Percentiles rank a stretch among this genome's conserved stretches.
phyloP scores from a whole-genome alignment of 2,113 vertebrate genomes.

The Pyrgilauda ruficollis region DNA sequence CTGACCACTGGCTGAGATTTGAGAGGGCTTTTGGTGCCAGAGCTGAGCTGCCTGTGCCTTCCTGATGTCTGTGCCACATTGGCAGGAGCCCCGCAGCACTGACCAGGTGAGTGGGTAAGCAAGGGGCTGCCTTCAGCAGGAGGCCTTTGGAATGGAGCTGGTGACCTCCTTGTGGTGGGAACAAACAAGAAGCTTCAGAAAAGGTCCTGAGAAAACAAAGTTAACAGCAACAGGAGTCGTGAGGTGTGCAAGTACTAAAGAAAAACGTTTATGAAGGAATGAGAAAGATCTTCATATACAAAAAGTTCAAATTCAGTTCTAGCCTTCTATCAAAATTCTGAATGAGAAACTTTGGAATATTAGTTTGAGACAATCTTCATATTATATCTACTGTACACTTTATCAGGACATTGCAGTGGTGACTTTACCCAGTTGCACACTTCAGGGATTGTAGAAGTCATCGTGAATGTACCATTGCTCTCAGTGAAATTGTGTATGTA shows the following conservation, averaged over 20 bases:
- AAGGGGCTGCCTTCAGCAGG: background rate
- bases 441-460: background rate
- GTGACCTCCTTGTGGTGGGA: background rate
- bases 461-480: background rate
- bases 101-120: fast-evolving
- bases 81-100: background rate
- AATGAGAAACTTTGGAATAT: background rate
- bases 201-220: background rate
- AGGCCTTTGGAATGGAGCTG: background rate
- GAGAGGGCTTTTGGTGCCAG: background rate
- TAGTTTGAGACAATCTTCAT: background rate
- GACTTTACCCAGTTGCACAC: background rate
- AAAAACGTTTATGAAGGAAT: background rate
- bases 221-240: background rate
- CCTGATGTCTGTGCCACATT: background rate
- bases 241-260: background rate
- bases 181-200: background rate
- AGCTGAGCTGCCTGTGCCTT: background rate
- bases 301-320: background rate
- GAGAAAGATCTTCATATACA: background rate
- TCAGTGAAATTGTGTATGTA: background rate
- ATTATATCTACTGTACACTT: background rate
- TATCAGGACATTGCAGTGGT: background rate
- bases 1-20: background rate
- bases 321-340: background rate